Base-by-base conservation (phyloP, 2,888 invertebrate species). In the Bibio marci region DNA sequence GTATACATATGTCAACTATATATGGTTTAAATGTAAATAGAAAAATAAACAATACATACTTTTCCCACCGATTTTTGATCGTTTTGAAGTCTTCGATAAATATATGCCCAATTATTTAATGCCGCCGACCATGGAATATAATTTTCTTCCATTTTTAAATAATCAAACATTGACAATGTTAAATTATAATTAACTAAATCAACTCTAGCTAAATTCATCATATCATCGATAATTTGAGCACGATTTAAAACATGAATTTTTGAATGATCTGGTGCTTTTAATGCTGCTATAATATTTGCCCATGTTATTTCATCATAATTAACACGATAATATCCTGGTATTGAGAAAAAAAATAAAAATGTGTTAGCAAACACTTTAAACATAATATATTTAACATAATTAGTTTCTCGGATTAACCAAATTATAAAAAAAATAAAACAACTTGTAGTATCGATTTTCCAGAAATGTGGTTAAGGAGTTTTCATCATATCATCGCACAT, bases 141-240 rank as follows among this genome's bases (percentile, higher is more conserved):
- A 12, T 76, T 70, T 0, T 58, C 66, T 56, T 83, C 82, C 8
- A 67, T 59, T 38, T 63, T 57, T 43, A 91, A 62, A 62, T 85
- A 91, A 2, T 68, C 64, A 0, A 78, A 64, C 17, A 82, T 64
- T 13, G 68, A 63, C 32, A 90, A 66, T 0, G 79, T 73, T n/a
- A 67, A 57, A 0, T 58, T 54, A 51, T 82, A 81, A 1, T 56
- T 50, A 43, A 80, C 59, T 17, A 68, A 48, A 3, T 71, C 71
- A n/a, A 73, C 69, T 35, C 77, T 68, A 13, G 81, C 83, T 41
- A 80, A 66, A 57, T 76, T 76, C 47, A 81, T 66, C 2, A 78
- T 67, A 56, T 92, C 92, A 50, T 90, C 81, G 11, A 91, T 70
- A 18, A 80, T 66, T 25, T 87, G 83, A 4, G 82, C 85, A 48